phyloP scores from a whole-genome alignment of 2,888 invertebrate species.

The Amiota mariae region DNA sequence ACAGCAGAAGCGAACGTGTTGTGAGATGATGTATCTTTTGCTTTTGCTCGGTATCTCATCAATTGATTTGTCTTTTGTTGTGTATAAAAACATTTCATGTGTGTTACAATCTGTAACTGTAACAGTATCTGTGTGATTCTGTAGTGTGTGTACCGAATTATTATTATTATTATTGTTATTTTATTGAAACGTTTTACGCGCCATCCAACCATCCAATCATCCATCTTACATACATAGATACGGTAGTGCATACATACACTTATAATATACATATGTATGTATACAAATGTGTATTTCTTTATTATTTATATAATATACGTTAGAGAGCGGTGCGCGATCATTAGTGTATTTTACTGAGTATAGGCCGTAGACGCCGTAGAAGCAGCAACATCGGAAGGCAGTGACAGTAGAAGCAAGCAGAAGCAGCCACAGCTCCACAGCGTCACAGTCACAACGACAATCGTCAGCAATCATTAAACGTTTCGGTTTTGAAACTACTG shows the following conservation, averaged over 20 bases:
- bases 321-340: background rate
- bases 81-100: no score
- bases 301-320: constrained; percentile 6
- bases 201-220: background rate
- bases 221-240: background rate
- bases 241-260: background rate
- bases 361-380: background rate
- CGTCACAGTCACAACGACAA: background rate
- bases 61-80: no score
- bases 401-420: background rate
- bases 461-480: background rate
- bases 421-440: background rate
- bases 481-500: constrained; percentile 2
- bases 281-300: background rate
- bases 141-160: background rate
- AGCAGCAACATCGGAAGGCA: background rate
- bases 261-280: no score
- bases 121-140: no score
- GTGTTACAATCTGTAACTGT: no score
- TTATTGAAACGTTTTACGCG: constrained; percentile 11
- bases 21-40: no score
- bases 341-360: background rate
- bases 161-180: background rate
- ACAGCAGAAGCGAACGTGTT: no score
- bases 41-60: no score